Conservation (phyloP, 2,888 invertebrate species). For the Melinopterus prodromus region DNA sequence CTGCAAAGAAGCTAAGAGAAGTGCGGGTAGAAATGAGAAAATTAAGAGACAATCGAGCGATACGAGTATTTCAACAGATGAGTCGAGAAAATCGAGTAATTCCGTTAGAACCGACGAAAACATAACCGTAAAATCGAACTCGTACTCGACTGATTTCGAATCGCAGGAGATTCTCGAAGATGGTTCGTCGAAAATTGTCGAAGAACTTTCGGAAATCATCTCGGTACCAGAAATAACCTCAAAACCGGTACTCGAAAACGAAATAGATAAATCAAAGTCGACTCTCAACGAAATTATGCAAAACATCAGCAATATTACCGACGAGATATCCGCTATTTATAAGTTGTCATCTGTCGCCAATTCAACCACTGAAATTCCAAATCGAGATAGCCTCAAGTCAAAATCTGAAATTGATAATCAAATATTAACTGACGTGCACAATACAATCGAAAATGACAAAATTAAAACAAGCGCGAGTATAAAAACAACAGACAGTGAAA, state of each 20-base stretch:
- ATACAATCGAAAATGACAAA: constrained; percentile 29
- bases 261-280: constrained; percentile 41
- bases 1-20: constrained; percentile 29
- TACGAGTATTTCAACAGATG: neutral
- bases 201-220: constrained; percentile 14
- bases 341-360: constrained; percentile 40
- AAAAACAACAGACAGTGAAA: neutral
- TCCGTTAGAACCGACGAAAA: constrained; percentile 10
- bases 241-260: constrained; percentile 35
- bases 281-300: constrained; percentile 44
- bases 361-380: constrained; percentile 11
- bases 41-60: neutral
- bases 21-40: constrained; percentile 9
- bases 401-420: neutral
- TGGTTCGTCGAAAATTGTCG: neutral
- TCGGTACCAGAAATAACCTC: constrained; percentile 12
- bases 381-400: neutral
- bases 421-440: neutral
- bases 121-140: neutral
- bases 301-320: constrained; percentile 44
- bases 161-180: constrained; percentile 29
- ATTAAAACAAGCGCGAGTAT: constrained; percentile 22
- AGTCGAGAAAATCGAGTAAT: constrained; percentile 17
- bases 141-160: constrained; percentile 33
- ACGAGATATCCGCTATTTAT: constrained; percentile 44